phyloP scores from a whole-genome alignment of 2,797 vertebrate genomes.

The Cyclopterus lumpus region DNA sequence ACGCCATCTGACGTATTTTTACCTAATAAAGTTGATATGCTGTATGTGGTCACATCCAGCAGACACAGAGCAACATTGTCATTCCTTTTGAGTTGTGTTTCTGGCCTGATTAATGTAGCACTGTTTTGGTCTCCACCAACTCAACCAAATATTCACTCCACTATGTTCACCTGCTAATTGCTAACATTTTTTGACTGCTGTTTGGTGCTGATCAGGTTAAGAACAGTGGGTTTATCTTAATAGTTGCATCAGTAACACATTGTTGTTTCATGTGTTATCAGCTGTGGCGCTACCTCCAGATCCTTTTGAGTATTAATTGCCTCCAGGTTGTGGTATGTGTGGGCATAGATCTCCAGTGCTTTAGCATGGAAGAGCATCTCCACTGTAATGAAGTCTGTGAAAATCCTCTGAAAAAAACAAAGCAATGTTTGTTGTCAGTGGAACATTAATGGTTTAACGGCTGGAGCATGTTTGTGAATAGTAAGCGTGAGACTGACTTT shows the following conservation, averaged over 20 bases:
- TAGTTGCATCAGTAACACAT: neutral
- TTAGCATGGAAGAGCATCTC: slow-evolving; percentile 90
- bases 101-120: too few species aligned
- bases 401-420: slow-evolving; percentile 76
- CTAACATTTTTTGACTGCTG: neutral
- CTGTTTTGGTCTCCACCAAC: too few species aligned
- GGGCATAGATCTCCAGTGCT: slow-evolving; percentile 87
- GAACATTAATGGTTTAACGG: neutral
- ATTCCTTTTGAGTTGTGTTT: too few species aligned
- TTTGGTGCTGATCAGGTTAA: neutral
- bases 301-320: slow-evolving; percentile 80
- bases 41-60: too few species aligned
- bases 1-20: too few species aligned
- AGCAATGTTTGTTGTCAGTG: neutral
- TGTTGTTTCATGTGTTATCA: neutral
- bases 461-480: neutral
- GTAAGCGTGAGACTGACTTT: slow-evolving; percentile 74
- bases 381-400: slow-evolving; percentile 86
- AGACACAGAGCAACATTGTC: too few species aligned
- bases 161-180: neutral
- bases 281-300: slow-evolving; percentile 79
- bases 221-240: neutral
- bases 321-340: slow-evolving; percentile 82
- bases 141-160: too few species aligned
- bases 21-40: too few species aligned